phyloP scores from a whole-genome alignment of 2,797 vertebrate species.

The Phrynocephalus guinanensis region DNA sequence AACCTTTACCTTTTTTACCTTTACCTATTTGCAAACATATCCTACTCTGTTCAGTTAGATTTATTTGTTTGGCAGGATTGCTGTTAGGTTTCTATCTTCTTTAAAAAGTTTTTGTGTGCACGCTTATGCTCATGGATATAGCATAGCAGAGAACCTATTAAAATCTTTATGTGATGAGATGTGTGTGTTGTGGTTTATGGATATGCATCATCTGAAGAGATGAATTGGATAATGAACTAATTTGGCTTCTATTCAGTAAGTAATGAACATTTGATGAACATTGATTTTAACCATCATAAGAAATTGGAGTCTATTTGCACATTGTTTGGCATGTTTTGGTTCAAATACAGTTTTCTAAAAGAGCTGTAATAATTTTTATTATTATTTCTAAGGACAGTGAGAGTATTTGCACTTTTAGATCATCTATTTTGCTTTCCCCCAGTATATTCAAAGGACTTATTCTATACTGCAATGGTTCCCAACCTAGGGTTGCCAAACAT shows the following conservation, averaged over 20 bases:
- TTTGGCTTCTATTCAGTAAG: not conserved
- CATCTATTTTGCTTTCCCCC: not conserved
- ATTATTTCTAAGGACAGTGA: not conserved
- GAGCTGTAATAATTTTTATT: not conserved
- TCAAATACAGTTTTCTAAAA: conserved; percentile 7
- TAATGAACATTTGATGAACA: not conserved
- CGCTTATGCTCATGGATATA: not conserved
- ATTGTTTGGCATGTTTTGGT: not conserved
- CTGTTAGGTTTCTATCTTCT: not conserved
- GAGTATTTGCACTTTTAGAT: conserved; percentile 5
- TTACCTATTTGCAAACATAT: not conserved
- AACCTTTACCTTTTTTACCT: too few species aligned
- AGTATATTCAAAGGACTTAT: not conserved
- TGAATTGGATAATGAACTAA: not conserved
- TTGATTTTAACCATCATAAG: conserved; percentile 30
- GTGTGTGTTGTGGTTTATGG: not conserved
- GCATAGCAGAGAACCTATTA: conserved; percentile 7
- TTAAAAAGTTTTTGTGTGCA: too few species aligned
- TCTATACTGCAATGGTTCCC: not conserved
- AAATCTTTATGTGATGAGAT: conserved; percentile 20
- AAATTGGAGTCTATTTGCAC: not conserved
- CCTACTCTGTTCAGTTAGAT: not conserved
- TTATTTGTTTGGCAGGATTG: not conserved
- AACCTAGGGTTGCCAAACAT: too few species aligned
- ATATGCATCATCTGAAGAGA: conserved; percentile 7